A percentile compares a stretch with the other conserved stretches of the same genome.
Conservation (phyloP, 2,888 invertebrate species). For the Chloroclystis v-ata region DNA sequence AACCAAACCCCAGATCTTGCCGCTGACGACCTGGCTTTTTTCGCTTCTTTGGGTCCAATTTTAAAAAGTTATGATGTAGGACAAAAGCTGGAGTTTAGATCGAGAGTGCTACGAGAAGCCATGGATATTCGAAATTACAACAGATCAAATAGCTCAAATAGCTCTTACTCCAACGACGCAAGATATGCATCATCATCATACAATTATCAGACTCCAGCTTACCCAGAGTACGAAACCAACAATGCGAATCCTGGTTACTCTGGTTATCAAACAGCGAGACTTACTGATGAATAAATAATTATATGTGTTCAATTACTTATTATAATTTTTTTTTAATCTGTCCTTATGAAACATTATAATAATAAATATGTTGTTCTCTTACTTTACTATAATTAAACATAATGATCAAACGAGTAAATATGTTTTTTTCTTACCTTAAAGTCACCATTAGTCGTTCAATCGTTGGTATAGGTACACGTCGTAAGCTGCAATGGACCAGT, state of each 20-base stretch:
- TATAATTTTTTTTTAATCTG: too few species aligned
- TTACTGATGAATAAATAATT: constrained; percentile 1
- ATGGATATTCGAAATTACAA: constrained; percentile 14
- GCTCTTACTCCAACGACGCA: constrained; percentile 11
- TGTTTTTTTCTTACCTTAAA: constrained; percentile 30
- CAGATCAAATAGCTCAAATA: constrained; percentile 27
- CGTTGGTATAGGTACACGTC: constrained; percentile 27
- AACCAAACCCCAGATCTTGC: constrained; percentile 28
- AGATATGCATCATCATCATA: constrained; percentile 23
- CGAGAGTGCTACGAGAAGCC: constrained; percentile 29
- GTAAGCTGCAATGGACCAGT: constrained; percentile 34
- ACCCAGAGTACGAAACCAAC: not conserved
- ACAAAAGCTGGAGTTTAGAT: constrained; percentile 32
- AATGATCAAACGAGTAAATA: not conserved
- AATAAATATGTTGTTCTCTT: not conserved
- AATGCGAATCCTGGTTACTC: constrained; percentile 14
- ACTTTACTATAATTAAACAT: not conserved
- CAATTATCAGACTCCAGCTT: constrained; percentile 20
- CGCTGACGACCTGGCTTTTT: constrained; percentile 17
- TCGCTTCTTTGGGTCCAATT: constrained; percentile 30
- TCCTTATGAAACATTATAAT: not conserved
- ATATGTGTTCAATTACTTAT: constrained; percentile 8
- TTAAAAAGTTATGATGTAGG: constrained; percentile 27
- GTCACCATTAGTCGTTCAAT: constrained; percentile 21
- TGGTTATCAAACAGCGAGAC: constrained; percentile 18